Evolutionary conservation across 2,113 vertebrate species (phyloP).

Genomic region (Dipodomys stephensi): DNA sequence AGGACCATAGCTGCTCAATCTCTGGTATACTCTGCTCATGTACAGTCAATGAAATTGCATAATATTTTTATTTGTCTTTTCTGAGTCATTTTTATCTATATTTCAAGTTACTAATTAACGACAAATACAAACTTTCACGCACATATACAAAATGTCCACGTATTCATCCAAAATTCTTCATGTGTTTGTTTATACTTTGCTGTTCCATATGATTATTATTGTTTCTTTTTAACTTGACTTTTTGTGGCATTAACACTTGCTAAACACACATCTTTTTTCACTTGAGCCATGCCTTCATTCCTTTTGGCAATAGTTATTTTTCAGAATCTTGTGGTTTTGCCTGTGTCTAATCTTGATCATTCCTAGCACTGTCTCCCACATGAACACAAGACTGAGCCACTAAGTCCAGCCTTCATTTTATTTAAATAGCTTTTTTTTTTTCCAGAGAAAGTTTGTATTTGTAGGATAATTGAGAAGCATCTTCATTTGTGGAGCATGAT

Average conservation of each 20-base stretch:
- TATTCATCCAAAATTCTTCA: not conserved
- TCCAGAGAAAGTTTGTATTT: not conserved
- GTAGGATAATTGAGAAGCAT: not conserved
- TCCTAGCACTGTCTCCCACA: too few species aligned
- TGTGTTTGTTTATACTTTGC: not conserved
- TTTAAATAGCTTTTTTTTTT: not conserved
- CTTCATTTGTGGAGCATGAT: not conserved
- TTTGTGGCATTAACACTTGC: too few species aligned
- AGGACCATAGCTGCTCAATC: not conserved
- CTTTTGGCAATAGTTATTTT: too few species aligned
- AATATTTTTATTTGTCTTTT: not conserved
- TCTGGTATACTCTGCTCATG: not conserved
- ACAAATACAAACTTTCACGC: too few species aligned
- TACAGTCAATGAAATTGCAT: not conserved
- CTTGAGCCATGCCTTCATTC: too few species aligned
- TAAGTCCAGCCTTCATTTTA: too few species aligned
- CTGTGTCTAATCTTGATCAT: too few species aligned
- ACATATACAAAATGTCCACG: not conserved
- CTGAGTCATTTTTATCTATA: not conserved
- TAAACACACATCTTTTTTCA: too few species aligned
- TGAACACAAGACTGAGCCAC: too few species aligned
- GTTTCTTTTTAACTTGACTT: not conserved
- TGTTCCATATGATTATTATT: not conserved
- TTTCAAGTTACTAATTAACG: constrained; percentile 9
- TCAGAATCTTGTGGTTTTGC: too few species aligned